Evolutionary conservation across 2,113 vertebrate genomes (phyloP).

Genomic region (Megaptera novaeangliae): DNA sequence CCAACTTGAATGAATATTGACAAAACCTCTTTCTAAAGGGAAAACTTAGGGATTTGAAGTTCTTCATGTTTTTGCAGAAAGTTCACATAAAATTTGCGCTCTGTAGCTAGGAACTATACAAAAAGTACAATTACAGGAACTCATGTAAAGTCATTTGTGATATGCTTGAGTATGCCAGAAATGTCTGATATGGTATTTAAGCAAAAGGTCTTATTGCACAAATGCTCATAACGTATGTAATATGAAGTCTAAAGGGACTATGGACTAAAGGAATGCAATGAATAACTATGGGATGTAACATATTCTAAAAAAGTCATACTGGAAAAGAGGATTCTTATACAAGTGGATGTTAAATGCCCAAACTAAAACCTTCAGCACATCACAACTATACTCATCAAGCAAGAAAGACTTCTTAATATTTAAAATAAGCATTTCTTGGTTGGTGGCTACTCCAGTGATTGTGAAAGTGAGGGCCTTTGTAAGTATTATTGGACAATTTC

Average conservation of each 20-base stretch:
- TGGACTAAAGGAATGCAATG: background rate
- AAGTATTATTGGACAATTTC: constrained; percentile 32
- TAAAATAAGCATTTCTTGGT: background rate
- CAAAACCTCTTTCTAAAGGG: constrained; percentile 38
- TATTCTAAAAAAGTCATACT: background rate
- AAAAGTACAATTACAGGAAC: background rate
- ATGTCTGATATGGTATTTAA: constrained; percentile 49
- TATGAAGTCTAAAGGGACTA: background rate
- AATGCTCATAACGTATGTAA: background rate
- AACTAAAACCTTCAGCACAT: constrained; percentile 48
- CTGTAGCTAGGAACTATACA: constrained; percentile 8
- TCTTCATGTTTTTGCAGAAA: constrained; percentile 39
- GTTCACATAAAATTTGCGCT: constrained; percentile 54
- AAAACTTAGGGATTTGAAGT: constrained; percentile 40
- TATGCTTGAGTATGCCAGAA: constrained; percentile 13
- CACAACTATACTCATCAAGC: constrained; percentile 15
- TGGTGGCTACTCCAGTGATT: background rate
- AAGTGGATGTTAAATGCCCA: constrained; percentile 32
- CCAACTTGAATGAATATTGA: constrained; percentile 67
- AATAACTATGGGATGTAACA: background rate
- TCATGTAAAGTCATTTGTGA: constrained; percentile 58
- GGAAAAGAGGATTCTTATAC: constrained; percentile 30
- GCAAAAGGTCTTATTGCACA: constrained; percentile 4
- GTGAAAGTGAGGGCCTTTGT: background rate
- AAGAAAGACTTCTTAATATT: constrained; percentile 30